Evolutionary conservation across 1,140 invertebrate genomes (phyloP).

Genomic region (Dendrolimus punctatus): DNA sequence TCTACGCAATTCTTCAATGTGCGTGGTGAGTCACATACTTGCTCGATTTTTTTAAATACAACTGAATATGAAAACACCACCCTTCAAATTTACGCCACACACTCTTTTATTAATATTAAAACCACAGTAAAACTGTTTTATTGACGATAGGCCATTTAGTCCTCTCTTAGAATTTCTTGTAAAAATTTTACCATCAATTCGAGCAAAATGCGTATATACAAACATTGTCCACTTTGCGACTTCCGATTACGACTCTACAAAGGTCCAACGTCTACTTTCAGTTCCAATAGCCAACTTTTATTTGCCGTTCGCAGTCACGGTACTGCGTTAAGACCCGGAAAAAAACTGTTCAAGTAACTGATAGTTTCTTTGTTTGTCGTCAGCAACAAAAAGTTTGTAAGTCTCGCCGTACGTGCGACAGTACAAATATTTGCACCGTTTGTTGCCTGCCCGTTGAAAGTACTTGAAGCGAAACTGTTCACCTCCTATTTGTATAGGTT

Average conservation of each 20-base stretch:
- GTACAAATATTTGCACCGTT: constrained; percentile 51
- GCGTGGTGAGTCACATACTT: too few relatives aligned
- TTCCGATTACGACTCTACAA: constrained; percentile 16
- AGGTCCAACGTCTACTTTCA: constrained; percentile 15
- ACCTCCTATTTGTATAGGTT: neutral
- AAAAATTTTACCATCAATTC: neutral
- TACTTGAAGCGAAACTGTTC: constrained; percentile 37
- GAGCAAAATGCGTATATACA: constrained; percentile 17
- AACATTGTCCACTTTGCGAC: constrained; percentile 11
- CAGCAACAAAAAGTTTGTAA: constrained; percentile 2
- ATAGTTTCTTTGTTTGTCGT: constrained; percentile 1
- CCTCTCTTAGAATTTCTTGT: too few relatives aligned
- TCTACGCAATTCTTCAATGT: too few relatives aligned
- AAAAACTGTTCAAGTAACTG: neutral
- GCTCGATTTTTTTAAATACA: too few relatives aligned
- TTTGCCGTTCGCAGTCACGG: neutral
- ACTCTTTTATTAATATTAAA: too few relatives aligned
- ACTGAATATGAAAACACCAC: too few relatives aligned
- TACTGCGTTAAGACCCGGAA: neutral
- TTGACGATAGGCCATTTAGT: too few relatives aligned
- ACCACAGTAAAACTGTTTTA: too few relatives aligned
- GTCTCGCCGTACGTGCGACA: constrained; percentile 11
- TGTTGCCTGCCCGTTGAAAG: constrained; percentile 42
- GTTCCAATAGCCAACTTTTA: constrained; percentile 1
- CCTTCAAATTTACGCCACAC: too few relatives aligned